Conservation (phyloP, 2,888 invertebrate genomes). For the Rotaria sp. region DNA sequence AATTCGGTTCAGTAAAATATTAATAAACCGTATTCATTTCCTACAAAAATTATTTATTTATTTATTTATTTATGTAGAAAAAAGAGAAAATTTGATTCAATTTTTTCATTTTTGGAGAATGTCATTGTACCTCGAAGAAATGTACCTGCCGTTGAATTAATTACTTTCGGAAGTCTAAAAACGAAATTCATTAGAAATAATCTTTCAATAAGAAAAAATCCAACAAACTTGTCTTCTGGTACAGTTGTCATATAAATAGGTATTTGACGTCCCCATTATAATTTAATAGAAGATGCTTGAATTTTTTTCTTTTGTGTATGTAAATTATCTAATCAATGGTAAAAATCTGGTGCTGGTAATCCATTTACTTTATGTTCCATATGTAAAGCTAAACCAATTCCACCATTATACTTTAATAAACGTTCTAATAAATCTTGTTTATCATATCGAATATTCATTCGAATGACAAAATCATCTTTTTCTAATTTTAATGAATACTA, state of each 20-base stretch:
- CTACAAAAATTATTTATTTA: slow-evolving; percentile 44
- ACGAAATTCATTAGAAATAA: slow-evolving; percentile 40
- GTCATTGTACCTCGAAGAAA: slow-evolving; percentile 71
- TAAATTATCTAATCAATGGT: background rate
- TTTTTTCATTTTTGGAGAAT: slow-evolving; percentile 75
- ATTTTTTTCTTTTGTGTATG: background rate
- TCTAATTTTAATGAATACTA: slow-evolving; percentile 79
- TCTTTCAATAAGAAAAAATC: slow-evolving; percentile 29
- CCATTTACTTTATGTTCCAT: background rate
- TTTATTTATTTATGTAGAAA: no score
- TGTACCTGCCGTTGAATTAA: slow-evolving; percentile 59
- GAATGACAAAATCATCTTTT: slow-evolving; percentile 83
- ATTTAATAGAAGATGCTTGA: background rate
- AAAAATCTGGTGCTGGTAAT: background rate
- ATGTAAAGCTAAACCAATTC: slow-evolving; percentile 26
- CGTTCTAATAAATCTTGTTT: slow-evolving; percentile 75
- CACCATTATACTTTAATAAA: slow-evolving; percentile 53
- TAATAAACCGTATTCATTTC: slow-evolving; percentile 68
- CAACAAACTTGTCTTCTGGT: slow-evolving; percentile 23
- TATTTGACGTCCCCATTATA: background rate
- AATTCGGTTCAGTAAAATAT: slow-evolving; percentile 63
- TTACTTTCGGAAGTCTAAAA: slow-evolving; percentile 46
- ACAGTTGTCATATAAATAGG: background rate
- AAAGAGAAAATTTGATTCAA: slow-evolving; percentile 64
- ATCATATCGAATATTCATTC: slow-evolving; percentile 82